phyloP scores from a whole-genome alignment of 1,140 invertebrate species.

The Centruroides sculpturatus region DNA sequence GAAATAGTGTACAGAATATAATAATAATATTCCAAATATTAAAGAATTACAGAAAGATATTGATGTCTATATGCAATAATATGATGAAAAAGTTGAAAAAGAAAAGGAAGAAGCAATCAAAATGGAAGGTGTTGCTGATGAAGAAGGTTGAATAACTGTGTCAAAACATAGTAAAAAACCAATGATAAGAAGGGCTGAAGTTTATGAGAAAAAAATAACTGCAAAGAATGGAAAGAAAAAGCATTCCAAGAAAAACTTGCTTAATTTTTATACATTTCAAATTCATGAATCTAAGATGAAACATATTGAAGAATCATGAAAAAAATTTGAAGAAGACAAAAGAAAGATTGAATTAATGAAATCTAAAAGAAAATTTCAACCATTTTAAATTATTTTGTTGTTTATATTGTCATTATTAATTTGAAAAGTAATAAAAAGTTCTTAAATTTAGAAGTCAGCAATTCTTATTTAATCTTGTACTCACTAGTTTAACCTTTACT shows the following conservation, averaged over 20 bases:
- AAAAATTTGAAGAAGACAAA: slow-evolving; percentile 41
- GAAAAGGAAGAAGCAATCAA: slow-evolving; percentile 37
- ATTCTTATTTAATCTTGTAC: too few species aligned
- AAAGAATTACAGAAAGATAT: slow-evolving; percentile 45
- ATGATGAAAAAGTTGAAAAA: slow-evolving; percentile 45
- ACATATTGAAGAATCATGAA: slow-evolving; percentile 50
- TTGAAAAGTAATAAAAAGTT: too few species aligned
- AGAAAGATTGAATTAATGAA: slow-evolving; percentile 67
- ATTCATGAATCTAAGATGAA: slow-evolving; percentile 73
- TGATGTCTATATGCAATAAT: slow-evolving; percentile 49
- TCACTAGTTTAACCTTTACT: too few species aligned
- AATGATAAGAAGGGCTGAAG: slow-evolving; percentile 51
- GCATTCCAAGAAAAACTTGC: slow-evolving; percentile 55
- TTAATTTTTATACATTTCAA: slow-evolving; percentile 84
- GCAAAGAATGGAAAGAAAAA: slow-evolving; percentile 43
- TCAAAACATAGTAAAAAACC: slow-evolving; percentile 54
- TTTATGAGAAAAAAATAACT: slow-evolving; percentile 40
- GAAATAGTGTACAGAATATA: slow-evolving; percentile 59
- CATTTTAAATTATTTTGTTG: slow-evolving; percentile 62
- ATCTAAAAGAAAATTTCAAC: slow-evolving; percentile 66
- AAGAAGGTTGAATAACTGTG: slow-evolving; percentile 69
- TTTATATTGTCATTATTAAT: too few species aligned
- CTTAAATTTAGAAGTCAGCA: too few species aligned
- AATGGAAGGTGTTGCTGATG: slow-evolving; percentile 45
- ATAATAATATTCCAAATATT: slow-evolving; percentile 37